These are phyloP conservation scores for Phocides pigmalion DNA, from an alignment of 1,140 invertebrate genomes.

Conservation along the genomic window DNA sequence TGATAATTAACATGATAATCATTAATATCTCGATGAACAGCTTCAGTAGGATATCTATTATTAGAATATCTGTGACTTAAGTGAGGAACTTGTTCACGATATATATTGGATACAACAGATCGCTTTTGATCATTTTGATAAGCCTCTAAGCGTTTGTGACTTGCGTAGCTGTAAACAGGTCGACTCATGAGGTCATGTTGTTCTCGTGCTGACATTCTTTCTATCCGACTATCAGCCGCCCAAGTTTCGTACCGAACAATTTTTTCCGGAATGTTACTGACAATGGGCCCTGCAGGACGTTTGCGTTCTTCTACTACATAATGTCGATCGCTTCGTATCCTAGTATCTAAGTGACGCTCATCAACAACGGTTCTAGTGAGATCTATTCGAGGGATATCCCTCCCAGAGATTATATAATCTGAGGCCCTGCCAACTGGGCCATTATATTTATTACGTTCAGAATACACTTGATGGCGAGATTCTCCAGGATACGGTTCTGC, in stretches of 20 bases:
- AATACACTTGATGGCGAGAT: conserved; percentile 61
- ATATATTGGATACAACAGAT: conserved; percentile 43
- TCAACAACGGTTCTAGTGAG: conserved; percentile 67
- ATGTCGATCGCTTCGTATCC: conserved; percentile 66
- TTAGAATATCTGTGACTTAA: conserved; percentile 58
- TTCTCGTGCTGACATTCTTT: conserved; percentile 66
- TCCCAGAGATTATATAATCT: no score
- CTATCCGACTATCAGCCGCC: conserved; percentile 74
- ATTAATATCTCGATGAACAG: conserved; percentile 48
- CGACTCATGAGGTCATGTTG: conserved; percentile 72
- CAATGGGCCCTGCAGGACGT: conserved; percentile 63
- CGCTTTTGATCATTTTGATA: conserved; percentile 73
- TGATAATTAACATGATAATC: conserved; percentile 66
- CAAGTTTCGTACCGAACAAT: conserved; percentile 78
- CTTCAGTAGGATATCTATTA: conserved; percentile 52
- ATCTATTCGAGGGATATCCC: conserved; percentile 81
- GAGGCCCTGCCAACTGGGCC: conserved; percentile 49
- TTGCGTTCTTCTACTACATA: conserved; percentile 77
- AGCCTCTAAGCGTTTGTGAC: conserved; percentile 73
- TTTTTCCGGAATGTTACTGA: conserved; percentile 81
- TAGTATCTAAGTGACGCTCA: conserved; percentile 62
- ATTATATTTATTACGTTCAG: conserved; percentile 65
- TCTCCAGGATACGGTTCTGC: conserved; percentile 59
- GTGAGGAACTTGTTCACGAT: conserved; percentile 60
- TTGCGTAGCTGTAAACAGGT: conserved; percentile 74